Conservation (phyloP, 64 coral and sea anemone genomes). For the Astreopora myriophthalma region DNA sequence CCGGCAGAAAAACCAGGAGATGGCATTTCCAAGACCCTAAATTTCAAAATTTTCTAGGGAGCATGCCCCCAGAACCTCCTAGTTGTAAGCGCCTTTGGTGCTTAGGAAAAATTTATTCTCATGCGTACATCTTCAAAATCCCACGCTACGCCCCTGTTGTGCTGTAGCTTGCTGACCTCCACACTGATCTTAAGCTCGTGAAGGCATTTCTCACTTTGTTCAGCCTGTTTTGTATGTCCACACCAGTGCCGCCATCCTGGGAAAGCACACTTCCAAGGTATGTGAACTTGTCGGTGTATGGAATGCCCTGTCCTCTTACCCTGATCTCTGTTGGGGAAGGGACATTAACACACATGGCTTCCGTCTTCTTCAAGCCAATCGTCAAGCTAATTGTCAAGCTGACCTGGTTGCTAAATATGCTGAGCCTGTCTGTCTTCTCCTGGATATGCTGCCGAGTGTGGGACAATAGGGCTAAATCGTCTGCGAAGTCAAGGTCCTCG, state of each 20-base stretch:
- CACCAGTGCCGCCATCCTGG: slow-evolving; percentile 1
- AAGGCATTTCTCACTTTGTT: slow-evolving; percentile 1
- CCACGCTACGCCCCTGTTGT: too few species aligned
- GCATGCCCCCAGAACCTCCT: too few species aligned
- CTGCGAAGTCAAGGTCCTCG: not conserved
- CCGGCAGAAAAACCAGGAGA: too few species aligned
- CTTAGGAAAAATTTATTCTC: too few species aligned
- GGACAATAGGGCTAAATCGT: not conserved
- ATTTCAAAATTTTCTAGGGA: too few species aligned
- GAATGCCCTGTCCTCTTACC: not conserved
- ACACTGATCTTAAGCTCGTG: not conserved
- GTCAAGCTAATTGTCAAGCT: too few species aligned
- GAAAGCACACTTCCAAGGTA: not conserved
- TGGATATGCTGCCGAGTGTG: too few species aligned
- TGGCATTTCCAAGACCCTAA: too few species aligned
- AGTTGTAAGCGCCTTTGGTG: too few species aligned
- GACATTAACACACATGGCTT: slow-evolving; percentile 10
- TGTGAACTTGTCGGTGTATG: not conserved
- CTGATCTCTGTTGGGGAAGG: not conserved
- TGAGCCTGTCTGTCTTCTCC: too few species aligned
- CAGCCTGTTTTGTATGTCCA: slow-evolving; percentile 14
- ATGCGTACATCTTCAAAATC: too few species aligned
- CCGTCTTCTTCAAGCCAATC: not conserved
- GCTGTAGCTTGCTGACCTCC: not conserved
- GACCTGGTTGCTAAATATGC: too few species aligned